phyloP scores from a whole-genome alignment of 2,113 vertebrate genomes.

The Lepisosteus osseus region DNA sequence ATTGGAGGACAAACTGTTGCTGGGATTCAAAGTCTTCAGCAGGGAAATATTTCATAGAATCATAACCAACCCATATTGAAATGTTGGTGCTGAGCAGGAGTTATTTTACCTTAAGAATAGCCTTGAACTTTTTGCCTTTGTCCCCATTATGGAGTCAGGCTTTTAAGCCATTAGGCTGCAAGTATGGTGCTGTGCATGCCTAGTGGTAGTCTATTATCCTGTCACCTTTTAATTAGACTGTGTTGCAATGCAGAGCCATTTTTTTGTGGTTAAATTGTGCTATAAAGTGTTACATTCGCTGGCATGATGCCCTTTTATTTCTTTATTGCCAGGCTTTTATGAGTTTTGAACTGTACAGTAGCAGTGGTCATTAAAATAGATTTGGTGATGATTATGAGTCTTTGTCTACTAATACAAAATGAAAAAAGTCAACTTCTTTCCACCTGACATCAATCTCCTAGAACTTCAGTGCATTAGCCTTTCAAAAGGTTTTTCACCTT shows the following conservation, averaged over 20 bases:
- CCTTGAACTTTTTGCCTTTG: neutral
- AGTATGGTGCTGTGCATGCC: neutral
- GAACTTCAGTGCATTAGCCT: no score
- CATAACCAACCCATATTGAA: no score
- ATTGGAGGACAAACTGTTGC: no score
- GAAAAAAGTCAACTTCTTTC: slow-evolving; percentile 1
- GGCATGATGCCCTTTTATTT: neutral
- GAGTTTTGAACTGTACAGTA: slow-evolving; percentile 5
- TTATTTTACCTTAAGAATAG: no score
- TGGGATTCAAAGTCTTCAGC: no score
- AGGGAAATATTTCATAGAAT: no score
- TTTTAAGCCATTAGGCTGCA: neutral
- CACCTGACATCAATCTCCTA: neutral
- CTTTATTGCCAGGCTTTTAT: slow-evolving; percentile 2
- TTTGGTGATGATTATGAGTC: neutral
- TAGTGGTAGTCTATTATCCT: neutral
- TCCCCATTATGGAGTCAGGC: neutral
- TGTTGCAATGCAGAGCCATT: neutral
- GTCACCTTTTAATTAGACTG: neutral
- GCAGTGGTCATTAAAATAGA: slow-evolving; percentile 12
- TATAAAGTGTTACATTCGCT: neutral
- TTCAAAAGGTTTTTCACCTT: no score
- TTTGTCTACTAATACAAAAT: slow-evolving; percentile 1
- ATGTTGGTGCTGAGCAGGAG: no score
- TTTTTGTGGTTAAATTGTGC: neutral